Base-by-base conservation (phyloP, 2,888 invertebrate species). In the Metacarcinus magister region DNA sequence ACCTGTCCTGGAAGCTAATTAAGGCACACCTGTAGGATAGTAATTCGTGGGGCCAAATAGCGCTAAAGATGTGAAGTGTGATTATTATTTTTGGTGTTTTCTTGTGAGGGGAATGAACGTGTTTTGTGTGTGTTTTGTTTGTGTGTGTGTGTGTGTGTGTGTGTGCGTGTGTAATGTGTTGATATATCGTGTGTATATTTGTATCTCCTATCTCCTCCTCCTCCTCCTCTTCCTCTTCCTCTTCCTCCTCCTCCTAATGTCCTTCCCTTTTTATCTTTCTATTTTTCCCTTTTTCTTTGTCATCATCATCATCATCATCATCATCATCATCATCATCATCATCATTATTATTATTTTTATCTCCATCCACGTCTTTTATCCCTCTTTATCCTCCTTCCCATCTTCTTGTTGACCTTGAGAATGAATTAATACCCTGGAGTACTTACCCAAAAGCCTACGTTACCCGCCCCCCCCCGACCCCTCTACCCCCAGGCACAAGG, bases 91-190 rank as follows among this genome's bases (percentile, higher is more conserved):
- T 54, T 10, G 13, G 16, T 54, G 8, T 54, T 23, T 67, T 5
- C 67, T 67, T n/a, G 67, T 67, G 67, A n/a, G n/a, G 67, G 67
- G 67, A n/a, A n/a, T 67, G 67, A 5, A n/a, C 5, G n/a, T 23
- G 67, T 67, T 19, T 19, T 23, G 67, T 67, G 67, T 67, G 67
- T 67, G 67, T 67, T n/a, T n/a, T n/a, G 67, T 67, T 19, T 67
- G 67, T 67, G 67, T 67, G 67, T 67, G 67, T 67, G 67, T 67
- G 67, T 67, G 67, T 67, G 67, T 67, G 67, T 67, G 67, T 67
- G 67, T 60, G 60, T 60, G 60, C 16, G 60, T 60, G 60, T 60
- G 60, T 60, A 19, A 13, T 60, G 2, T 10, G 23, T 4, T 54
- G 8, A 13, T 54, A 13, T 54, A 4, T 2, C 0, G 67, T 67